phyloP scores from a whole-genome alignment of 2,797 vertebrate species.

The Hafferia zeledoni region DNA sequence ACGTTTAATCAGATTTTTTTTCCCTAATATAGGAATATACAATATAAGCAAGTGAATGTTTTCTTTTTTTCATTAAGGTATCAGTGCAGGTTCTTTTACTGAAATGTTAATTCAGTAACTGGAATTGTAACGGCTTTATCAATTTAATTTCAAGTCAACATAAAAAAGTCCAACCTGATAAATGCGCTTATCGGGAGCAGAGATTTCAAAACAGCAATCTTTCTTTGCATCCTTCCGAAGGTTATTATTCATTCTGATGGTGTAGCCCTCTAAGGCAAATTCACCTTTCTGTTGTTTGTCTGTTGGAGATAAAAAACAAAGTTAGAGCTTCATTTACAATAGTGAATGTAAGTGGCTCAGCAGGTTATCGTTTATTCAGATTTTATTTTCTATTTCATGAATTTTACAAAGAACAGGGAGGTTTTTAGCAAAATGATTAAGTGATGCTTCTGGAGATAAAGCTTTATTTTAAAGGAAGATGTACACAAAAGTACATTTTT shows the following conservation, averaged over 20 bases:
- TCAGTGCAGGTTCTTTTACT: slow-evolving; percentile 70
- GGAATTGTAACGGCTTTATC: slow-evolving; percentile 76
- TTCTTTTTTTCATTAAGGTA: slow-evolving; percentile 55
- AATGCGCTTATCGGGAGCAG: slow-evolving; percentile 91
- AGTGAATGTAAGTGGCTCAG: slow-evolving; percentile 24
- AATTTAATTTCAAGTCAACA: slow-evolving; percentile 77
- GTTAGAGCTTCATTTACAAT: slow-evolving; percentile 72
- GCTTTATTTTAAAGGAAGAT: slow-evolving; percentile 18
- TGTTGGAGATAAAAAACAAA: slow-evolving; percentile 79
- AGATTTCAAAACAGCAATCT: slow-evolving; percentile 97
- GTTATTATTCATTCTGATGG: slow-evolving; percentile 88
- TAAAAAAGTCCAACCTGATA: slow-evolving; percentile 89
- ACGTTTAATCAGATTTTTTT: slow-evolving; percentile 37
- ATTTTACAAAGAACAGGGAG: slow-evolving; percentile 26
- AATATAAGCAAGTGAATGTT: slow-evolving; percentile 31
- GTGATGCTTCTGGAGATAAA: slow-evolving; percentile 46
- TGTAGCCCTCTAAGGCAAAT: slow-evolving; percentile 92
- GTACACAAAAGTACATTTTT: slow-evolving; percentile 17
- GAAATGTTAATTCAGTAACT: slow-evolving; percentile 76
- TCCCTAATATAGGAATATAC: slow-evolving; percentile 48
- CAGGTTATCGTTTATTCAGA: slow-evolving; percentile 66
- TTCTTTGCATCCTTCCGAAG: slow-evolving; percentile 94
- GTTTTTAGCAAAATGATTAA: slow-evolving; percentile 36
- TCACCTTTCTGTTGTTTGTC: slow-evolving; percentile 99
- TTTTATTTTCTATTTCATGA: slow-evolving; percentile 58